Evolutionary conservation across 2,888 invertebrate genomes (phyloP), one percentile per base, ranked within the genome.

Genomic region (Malthinus seriepunctatus): DNA sequence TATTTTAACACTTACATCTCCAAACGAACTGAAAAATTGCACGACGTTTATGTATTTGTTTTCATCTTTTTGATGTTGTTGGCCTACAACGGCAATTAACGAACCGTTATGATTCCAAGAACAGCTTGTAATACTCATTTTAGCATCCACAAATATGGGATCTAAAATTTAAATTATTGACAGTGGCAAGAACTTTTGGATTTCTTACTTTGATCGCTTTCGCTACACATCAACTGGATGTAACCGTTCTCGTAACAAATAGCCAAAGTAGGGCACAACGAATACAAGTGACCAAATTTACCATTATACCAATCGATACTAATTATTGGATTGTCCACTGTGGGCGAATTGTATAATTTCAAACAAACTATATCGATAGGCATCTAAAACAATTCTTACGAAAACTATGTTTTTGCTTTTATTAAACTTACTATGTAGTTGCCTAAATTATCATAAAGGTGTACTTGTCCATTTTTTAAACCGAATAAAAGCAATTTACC

Each of bases 21-120:
- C 97, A 78, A 88, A 88, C 0, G 95, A 89, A 51, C 87, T 90
- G 74, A 95, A 95, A 78, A 98, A 97, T 72, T 93, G 91, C 2
- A 98, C 89, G 8, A 91, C 88, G 77, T 97, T 97, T 1, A 83
- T 83, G 70, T 83, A 86, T 51, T 85, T 84, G n/a, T 81, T 80
- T 8, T 82, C 83, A 51, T 86, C 84, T 75, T 70, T 74, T 55
- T 82, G 80, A 75, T 71, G 74, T 56, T 82, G 80, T 52, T 80
- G 77, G 1, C 97, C 97, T 11, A 93, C 91, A 4, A 95, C 87
- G 0, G 97, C 97, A 44, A 98, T 74, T 2, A 97, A 83, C 9
- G 89, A 89, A 0, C 97, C 98, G 71, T 91, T 91, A 71, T 94
- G 93, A 76, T 96, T 97, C 98, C 98, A 98, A 67, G 88, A 86